Conservation (phyloP, 2,888 invertebrate genomes). For the Phengaris alcon region DNA sequence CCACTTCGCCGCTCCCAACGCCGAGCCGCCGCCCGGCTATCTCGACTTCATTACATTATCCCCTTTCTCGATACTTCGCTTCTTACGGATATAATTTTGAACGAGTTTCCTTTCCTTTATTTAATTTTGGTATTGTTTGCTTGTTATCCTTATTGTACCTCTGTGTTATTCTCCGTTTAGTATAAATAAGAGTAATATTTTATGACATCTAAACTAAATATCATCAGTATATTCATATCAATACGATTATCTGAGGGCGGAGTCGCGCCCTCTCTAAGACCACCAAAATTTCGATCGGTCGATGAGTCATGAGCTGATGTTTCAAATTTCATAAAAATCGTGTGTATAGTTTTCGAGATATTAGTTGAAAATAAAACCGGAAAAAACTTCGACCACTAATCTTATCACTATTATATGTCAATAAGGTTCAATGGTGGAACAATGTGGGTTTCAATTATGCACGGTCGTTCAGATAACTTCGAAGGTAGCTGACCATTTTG, state of each 20-base stretch:
- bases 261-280: no score
- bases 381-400: no score
- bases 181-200: neutral
- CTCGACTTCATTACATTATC: conserved; percentile 67
- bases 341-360: no score
- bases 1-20: conserved; percentile 37
- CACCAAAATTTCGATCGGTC: no score
- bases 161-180: neutral
- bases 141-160: conserved; percentile 23
- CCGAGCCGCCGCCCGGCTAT: conserved; percentile 51
- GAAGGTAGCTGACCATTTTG: no score
- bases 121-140: conserved; percentile 35
- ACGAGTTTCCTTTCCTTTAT: conserved; percentile 41
- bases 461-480: no score
- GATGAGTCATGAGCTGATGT: no score
- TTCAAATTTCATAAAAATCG: no score
- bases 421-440: no score
- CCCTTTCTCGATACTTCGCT: conserved; percentile 55
- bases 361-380: no score
- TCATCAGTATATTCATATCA: neutral
- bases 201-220: neutral
- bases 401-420: no score
- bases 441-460: no score
- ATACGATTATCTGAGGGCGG: neutral
- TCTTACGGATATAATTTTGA: conserved; percentile 42